Percentiles rank a stretch among this genome's conserved stretches.
These are phyloP conservation scores for Macrophya alboannulata DNA, from an alignment of 2,888 invertebrate species.

Conservation along the genomic window DNA sequence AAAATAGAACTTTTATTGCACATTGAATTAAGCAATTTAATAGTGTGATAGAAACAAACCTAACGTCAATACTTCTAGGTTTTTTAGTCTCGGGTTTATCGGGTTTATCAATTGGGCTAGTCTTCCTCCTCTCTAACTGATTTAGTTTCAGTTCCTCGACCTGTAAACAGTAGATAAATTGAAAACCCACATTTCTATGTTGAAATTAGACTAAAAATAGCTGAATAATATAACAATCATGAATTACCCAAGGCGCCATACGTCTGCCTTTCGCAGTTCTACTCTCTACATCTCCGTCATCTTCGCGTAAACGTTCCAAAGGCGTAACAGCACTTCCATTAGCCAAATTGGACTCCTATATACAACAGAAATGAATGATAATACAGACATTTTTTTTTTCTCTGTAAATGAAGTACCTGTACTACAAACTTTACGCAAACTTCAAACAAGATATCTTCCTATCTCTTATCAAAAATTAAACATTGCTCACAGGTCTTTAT, in stretches of 20 bases:
- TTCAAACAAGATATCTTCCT: not conserved
- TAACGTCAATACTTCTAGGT: constrained; percentile 65
- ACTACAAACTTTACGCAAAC: not conserved
- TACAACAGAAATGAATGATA: constrained; percentile 37
- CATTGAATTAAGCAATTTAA: not conserved
- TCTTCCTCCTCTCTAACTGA: constrained; percentile 76
- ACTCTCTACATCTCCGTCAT: constrained; percentile 71
- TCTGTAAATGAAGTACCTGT: constrained; percentile 34
- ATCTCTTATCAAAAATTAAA: constrained; percentile 27
- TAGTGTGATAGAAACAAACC: not conserved
- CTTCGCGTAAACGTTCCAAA: constrained; percentile 71
- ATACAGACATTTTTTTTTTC: too few species aligned
- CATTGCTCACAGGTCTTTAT: not conserved
- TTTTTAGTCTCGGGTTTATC: constrained; percentile 75
- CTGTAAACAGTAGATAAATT: constrained; percentile 61
- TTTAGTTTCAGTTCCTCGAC: constrained; percentile 77
- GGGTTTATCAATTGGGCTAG: constrained; percentile 67
- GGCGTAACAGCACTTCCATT: constrained; percentile 75
- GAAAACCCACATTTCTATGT: constrained; percentile 28
- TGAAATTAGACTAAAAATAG: not conserved
- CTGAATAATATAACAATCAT: constrained; percentile 36
- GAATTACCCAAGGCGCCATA: constrained; percentile 77
- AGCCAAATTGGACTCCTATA: constrained; percentile 74
- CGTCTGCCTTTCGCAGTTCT: constrained; percentile 70
- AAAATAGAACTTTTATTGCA: not conserved